Evolutionary conservation across 2,797 vertebrate species (phyloP).

Genomic region (Pseudochirops cupreus): DNA sequence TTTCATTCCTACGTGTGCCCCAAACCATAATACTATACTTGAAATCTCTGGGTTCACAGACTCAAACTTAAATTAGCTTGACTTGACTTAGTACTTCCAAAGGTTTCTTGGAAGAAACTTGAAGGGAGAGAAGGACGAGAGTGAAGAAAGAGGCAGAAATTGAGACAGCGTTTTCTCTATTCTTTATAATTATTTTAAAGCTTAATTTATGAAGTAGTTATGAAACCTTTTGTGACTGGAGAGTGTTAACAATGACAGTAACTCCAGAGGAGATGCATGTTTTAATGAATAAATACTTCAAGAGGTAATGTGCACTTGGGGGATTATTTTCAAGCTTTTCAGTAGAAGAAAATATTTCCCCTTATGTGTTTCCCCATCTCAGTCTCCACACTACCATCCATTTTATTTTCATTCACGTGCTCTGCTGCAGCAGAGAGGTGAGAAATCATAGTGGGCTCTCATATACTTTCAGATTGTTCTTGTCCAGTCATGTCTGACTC

Average conservation of each 20-base stretch:
- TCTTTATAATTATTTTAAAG: slow-evolving; percentile 22
- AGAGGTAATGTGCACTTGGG: background rate
- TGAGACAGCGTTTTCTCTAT: background rate
- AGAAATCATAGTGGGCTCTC: background rate
- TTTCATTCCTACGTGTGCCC: slow-evolving; percentile 41
- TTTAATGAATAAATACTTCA: background rate
- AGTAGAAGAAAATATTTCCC: background rate
- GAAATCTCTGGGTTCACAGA: background rate
- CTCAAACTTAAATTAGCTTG: slow-evolving; percentile 40
- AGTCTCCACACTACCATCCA: background rate
- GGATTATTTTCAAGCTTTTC: background rate
- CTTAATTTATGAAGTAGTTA: slow-evolving; percentile 14
- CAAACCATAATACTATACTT: background rate
- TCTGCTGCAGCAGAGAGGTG: background rate
- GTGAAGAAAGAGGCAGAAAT: background rate
- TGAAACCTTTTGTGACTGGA: slow-evolving; percentile 1
- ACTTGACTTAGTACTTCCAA: slow-evolving; percentile 36
- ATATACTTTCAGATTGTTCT: background rate
- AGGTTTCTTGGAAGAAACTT: slow-evolving; percentile 1
- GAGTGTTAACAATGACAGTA: background rate
- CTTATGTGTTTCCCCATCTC: slow-evolving; percentile 11
- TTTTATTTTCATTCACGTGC: background rate
- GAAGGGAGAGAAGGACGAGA: slow-evolving; percentile 16
- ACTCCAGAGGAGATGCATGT: background rate
- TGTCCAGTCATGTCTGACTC: background rate